phyloP scores from a whole-genome alignment of 2,888 invertebrate species.

The Eristalis tenax region DNA sequence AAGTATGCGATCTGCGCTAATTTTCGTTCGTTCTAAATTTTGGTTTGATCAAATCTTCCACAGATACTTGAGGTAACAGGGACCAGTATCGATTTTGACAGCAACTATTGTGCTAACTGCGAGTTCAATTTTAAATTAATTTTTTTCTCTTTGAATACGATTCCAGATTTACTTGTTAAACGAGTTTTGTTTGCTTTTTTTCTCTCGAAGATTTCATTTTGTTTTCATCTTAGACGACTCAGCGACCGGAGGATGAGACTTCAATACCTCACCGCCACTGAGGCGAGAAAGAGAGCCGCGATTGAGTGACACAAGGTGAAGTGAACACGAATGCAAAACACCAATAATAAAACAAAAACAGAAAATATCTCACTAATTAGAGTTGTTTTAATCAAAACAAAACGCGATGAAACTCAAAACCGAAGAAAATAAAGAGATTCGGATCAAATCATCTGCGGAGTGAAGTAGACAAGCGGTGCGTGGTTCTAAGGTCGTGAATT shows the following conservation, averaged over 20 bases:
- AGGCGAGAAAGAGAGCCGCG: background rate
- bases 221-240: too few relatives aligned
- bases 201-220: background rate
- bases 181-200: constrained; percentile 24
- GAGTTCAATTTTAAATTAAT: constrained; percentile 3
- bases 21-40: background rate
- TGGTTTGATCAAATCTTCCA: constrained; percentile 12
- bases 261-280: background rate
- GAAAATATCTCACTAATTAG: constrained; percentile 35
- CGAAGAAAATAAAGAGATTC: constrained; percentile 1
- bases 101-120: background rate
- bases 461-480: background rate
- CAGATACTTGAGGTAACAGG: background rate
- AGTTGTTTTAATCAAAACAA: too few relatives aligned
- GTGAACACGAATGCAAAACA: background rate
- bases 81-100: background rate
- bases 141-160: background rate
- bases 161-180: constrained; percentile 45
- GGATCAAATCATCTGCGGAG: constrained; percentile 25
- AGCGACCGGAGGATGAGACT: background rate
- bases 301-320: background rate
- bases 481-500: background rate
- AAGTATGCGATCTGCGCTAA: background rate
- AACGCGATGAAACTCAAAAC: too few relatives aligned
- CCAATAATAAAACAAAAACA: constrained; percentile 29